phyloP scores from a whole-genome alignment of 1,140 invertebrate species.

The Drosophila teissieri region DNA sequence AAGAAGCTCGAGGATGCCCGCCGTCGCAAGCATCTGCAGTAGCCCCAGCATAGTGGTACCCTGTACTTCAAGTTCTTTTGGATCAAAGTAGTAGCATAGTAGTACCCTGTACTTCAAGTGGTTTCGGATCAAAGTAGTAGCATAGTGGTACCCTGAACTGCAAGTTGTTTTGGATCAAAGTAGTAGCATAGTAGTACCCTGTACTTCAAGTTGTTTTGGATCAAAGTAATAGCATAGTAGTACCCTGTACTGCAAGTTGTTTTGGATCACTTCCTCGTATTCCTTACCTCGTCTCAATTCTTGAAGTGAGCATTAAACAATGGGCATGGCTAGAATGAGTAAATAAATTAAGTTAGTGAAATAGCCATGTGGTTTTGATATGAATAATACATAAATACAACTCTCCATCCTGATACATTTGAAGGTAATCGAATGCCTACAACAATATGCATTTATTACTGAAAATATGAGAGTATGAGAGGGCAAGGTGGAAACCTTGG shows the following conservation, averaged over 20 bases:
- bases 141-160: neutral
- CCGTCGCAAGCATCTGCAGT: constrained; percentile 1
- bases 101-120: neutral
- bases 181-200: neutral
- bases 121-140: too few species aligned
- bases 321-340: neutral
- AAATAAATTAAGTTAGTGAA: neutral
- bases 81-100: too few species aligned
- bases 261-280: neutral
- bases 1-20: constrained; percentile 29
- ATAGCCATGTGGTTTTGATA: neutral
- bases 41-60: too few species aligned
- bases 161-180: too few species aligned
- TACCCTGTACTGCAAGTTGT: neutral
- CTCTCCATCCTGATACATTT: neutral
- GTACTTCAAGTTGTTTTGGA: too few species aligned
- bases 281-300: neutral
- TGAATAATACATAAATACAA: too few species aligned
- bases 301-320: neutral
- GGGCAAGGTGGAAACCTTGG: neutral
- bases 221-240: too few species aligned
- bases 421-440: neutral
- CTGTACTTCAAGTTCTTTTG: neutral
- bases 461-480: neutral
- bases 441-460: neutral